These are phyloP conservation scores for Mythimna pallens DNA, from an alignment of 2,888 invertebrate genomes.

Conservation along the genomic window DNA sequence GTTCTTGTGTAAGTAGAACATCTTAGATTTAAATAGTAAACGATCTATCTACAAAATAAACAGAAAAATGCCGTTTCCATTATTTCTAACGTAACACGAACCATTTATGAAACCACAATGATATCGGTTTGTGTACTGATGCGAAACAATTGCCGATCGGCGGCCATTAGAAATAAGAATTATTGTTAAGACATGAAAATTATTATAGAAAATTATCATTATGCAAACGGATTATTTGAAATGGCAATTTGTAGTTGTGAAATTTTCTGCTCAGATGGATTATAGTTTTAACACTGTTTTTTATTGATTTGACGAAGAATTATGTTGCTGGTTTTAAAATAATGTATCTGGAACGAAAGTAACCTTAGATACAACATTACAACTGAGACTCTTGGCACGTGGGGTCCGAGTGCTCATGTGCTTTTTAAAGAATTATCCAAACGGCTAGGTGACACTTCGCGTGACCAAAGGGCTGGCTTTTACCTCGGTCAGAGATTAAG, in stretches of 20 bases:
- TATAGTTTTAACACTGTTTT: conserved; percentile 35
- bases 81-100: conserved; percentile 54
- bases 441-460: no score
- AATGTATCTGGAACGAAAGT: neutral
- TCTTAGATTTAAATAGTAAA: conserved; percentile 26
- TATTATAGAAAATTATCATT: conserved; percentile 67
- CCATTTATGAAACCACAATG: conserved; percentile 77
- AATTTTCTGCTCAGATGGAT: conserved; percentile 61
- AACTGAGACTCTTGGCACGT: no score
- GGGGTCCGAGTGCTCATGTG: no score
- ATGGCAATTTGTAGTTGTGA: conserved; percentile 59
- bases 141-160: conserved; percentile 80
- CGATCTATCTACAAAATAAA: conserved; percentile 14
- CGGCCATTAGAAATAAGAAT: conserved; percentile 65
- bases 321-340: neutral
- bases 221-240: conserved; percentile 67
- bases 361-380: no score
- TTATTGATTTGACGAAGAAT: neutral
- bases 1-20: neutral
- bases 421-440: no score
- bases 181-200: conserved; percentile 64
- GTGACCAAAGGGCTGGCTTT: no score
- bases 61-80: conserved; percentile 59
- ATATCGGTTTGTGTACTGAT: conserved; percentile 79
- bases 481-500: no score